Evolutionary conservation across 2,888 invertebrate genomes (phyloP).

Genomic region (Pyrochroa serraticornis): DNA sequence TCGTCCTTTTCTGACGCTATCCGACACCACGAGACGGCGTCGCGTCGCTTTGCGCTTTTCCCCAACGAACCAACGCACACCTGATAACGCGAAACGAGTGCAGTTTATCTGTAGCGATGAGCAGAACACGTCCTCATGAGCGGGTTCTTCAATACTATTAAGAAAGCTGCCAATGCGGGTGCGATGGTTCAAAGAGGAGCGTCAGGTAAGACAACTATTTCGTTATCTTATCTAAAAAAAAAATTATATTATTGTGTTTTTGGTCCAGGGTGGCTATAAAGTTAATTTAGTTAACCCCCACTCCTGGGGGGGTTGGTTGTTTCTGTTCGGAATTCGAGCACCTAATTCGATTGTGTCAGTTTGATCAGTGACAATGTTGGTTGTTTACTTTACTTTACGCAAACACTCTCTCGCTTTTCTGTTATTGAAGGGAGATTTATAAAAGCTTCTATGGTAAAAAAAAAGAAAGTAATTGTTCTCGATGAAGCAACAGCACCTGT

Average conservation of each 20-base stretch:
- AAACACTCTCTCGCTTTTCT: too few relatives aligned
- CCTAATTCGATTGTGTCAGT: too few relatives aligned
- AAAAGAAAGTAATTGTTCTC: too few relatives aligned
- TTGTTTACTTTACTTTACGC: too few relatives aligned
- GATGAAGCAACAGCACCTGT: too few relatives aligned
- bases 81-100: slow-evolving; percentile 32
- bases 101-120: slow-evolving; percentile 43
- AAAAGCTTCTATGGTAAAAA: too few relatives aligned
- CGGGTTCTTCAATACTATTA: slow-evolving; percentile 56
- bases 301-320: too few relatives aligned
- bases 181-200: slow-evolving; percentile 27
- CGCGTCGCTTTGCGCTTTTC: not conserved
- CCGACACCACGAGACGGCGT: slow-evolving; percentile 1
- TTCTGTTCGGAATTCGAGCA: too few relatives aligned
- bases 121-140: slow-evolving; percentile 52
- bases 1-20: not conserved
- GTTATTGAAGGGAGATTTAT: too few relatives aligned
- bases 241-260: not conserved
- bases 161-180: slow-evolving; percentile 49
- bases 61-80: slow-evolving; percentile 19
- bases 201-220: slow-evolving; percentile 11
- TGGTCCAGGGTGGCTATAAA: too few relatives aligned
- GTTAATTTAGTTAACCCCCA: too few relatives aligned
- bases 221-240: not conserved
- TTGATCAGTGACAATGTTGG: too few relatives aligned